phyloP scores from a whole-genome alignment of 2,888 invertebrate species.

The Agapostemon virescens region DNA sequence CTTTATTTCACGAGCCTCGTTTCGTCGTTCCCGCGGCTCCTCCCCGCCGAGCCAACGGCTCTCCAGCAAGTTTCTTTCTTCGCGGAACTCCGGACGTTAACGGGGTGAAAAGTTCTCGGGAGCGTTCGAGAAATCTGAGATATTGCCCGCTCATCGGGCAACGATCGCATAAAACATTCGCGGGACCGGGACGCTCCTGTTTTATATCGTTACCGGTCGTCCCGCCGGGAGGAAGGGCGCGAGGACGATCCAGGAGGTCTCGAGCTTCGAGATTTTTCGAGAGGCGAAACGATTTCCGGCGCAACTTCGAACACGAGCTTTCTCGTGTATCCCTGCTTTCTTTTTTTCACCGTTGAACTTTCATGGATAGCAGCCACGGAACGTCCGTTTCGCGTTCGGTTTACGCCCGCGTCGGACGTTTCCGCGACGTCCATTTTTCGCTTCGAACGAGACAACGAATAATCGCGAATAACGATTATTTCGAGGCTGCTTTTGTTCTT shows the following conservation, averaged over 20 bases:
- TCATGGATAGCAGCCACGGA: too few relatives aligned
- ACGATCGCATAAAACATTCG: constrained; percentile 58
- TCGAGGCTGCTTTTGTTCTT: too few relatives aligned
- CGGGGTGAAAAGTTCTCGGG: constrained; percentile 63
- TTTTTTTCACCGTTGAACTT: not conserved
- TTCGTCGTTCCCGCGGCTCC: constrained; percentile 4
- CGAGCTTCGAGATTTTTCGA: constrained; percentile 1
- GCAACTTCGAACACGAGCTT: not conserved
- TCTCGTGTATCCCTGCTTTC: not conserved
- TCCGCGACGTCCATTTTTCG: too few relatives aligned
- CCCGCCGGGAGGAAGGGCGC: rapidly evolving
- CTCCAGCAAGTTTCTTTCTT: constrained; percentile 57
- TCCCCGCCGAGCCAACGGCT: not conserved
- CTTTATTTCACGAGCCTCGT: constrained; percentile 65
- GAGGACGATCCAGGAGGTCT: too few relatives aligned
- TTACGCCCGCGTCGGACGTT: too few relatives aligned
- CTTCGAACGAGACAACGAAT: too few relatives aligned
- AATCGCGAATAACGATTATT: too few relatives aligned
- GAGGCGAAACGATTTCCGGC: constrained; percentile 21
- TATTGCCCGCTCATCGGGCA: constrained; percentile 58
- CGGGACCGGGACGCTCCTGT: constrained; percentile 29
- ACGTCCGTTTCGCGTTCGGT: too few relatives aligned
- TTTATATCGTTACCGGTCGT: constrained; percentile 46
- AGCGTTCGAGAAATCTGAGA: constrained; percentile 56
- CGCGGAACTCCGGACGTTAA: constrained; percentile 60